Conservation (phyloP, 2,888 invertebrate species). For the Erpobdella octoculata region DNA sequence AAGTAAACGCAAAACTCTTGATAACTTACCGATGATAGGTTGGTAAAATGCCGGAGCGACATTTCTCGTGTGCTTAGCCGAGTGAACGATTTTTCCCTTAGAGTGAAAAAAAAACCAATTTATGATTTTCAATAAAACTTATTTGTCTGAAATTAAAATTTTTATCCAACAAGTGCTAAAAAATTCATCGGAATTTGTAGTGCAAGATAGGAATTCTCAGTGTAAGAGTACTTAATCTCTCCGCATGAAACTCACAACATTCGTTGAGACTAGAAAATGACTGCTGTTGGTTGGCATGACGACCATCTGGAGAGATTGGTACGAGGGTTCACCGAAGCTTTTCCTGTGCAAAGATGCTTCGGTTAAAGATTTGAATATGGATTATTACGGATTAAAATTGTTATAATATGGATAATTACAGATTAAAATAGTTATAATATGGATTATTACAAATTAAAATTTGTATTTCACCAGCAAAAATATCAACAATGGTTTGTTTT, state of each 20-base stretch:
- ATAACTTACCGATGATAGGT: too few relatives aligned
- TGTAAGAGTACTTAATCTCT: not conserved
- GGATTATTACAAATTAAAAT: not conserved
- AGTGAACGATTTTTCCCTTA: not conserved
- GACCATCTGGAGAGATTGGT: not conserved
- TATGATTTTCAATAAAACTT: not conserved
- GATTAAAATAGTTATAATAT: not conserved
- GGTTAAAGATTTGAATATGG: too few relatives aligned
- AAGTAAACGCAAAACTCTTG: too few relatives aligned
- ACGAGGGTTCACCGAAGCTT: not conserved
- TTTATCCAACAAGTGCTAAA: not conserved
- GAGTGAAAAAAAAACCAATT: not conserved
- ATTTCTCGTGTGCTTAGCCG: not conserved
- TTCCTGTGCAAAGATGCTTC: conserved; percentile 3
- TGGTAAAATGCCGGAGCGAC: not conserved
- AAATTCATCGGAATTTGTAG: not conserved
- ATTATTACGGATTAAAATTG: too few relatives aligned
- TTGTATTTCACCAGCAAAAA: not conserved
- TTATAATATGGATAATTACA: not conserved
- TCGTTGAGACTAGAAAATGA: conserved; percentile 48
- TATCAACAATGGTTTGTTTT: too few relatives aligned
- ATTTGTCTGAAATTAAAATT: not conserved
- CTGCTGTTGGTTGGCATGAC: conserved; percentile 46
- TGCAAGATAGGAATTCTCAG: not conserved
- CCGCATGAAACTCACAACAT: conserved; percentile 33